Percentiles rank a stretch among this genome's conserved stretches.
phyloP scores from a whole-genome alignment of 2,888 invertebrate species.

The Steromphala cineraria region DNA sequence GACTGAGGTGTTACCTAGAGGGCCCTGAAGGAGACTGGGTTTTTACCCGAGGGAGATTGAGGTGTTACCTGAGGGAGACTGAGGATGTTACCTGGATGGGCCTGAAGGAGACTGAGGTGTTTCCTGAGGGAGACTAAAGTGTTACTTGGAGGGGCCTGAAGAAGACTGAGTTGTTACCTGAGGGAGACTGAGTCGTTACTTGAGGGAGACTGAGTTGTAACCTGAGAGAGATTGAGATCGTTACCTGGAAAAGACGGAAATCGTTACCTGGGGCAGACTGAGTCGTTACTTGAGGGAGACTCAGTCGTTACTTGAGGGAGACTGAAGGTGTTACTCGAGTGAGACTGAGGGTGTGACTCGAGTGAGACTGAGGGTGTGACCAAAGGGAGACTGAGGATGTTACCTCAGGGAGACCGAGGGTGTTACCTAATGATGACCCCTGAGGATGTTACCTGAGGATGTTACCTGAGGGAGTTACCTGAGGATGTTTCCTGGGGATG shows the following conservation, averaged over 20 bases:
- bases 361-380: background rate
- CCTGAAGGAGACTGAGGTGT: too few species aligned
- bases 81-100: background rate
- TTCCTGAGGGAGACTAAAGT: too few species aligned
- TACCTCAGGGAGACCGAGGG: background rate
- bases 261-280: too few species aligned
- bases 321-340: slow-evolving; percentile 52
- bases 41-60: too few species aligned
- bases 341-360: slow-evolving; percentile 36
- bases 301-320: background rate
- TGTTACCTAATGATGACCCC: background rate
- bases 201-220: too few species aligned
- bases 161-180: too few species aligned
- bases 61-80: background rate
- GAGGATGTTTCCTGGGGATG: too few species aligned
- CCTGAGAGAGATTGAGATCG: too few species aligned
- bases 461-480: background rate
- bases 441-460: background rate
- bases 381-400: background rate
- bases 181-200: too few species aligned
- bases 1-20: background rate
- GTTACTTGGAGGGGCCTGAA: too few species aligned
- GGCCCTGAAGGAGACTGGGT: background rate
- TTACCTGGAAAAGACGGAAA: too few species aligned
- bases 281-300: too few species aligned